Evolutionary conservation across 2,888 invertebrate genomes (phyloP), one percentile per base, ranked within the genome.

Genomic region (Pardosa pseudoannulata): DNA sequence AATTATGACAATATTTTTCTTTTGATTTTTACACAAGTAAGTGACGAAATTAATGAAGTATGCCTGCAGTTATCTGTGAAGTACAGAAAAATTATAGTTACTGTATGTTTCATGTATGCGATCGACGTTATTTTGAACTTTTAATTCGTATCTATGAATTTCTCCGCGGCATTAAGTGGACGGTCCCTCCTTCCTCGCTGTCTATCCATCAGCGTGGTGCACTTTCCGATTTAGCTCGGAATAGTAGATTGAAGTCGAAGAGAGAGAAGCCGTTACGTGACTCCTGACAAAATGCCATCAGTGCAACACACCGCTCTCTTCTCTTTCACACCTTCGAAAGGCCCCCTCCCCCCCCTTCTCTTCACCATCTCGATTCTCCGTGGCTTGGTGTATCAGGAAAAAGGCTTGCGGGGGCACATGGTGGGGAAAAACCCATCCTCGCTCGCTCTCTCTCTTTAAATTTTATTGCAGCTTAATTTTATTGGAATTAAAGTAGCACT

Each of bases 211-310:
- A n/a, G n/a, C n/a, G n/a, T n/a, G n/a, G n/a, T n/a, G n/a, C 68
- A 65, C 80, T 74, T 27, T 67, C 70, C 41, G 81, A 82, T 82
- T 75, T 75, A 82, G 71, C 76, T 65, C 74, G 46, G 82, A 83
- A 76, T 83, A 72, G 82, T 71, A 83, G 76, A 83, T 83, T 83
- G 76, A 83, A 76, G 82, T 83, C 82, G 82, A 83, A 76, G n/a
- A n/a, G n/a, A n/a, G n/a, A n/a, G n/a, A n/a, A 67, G 50, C 82
- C 64, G 64, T 65, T 76, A 83, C 82, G 82, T 83, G 82, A 83
- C 82, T 76, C 28, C n/a, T 62, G n/a, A 41, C 81, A 74, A 72
- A 83, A 62, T 73, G 73, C 65, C 56, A 81, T 81, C 80, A 81
- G 67, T 75, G 62, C 56, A 65, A 76, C 67, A 76, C 82, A 76